Base-by-base conservation (phyloP, 2,888 invertebrate genomes). In the Criorhina ranunculi region DNA sequence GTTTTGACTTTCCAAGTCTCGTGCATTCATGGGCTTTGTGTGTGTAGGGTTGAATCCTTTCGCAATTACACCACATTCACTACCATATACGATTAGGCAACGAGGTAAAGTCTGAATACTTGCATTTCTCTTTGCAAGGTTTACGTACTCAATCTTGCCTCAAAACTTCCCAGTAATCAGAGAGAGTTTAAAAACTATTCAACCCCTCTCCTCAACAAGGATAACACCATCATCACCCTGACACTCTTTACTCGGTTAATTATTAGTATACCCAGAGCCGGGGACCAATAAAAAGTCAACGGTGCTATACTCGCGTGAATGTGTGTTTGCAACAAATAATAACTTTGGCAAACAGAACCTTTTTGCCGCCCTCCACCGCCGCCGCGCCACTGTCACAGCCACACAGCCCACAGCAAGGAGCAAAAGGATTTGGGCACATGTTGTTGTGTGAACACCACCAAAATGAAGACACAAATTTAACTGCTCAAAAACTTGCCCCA, bases 381-480 rank as follows among this genome's bases (percentile, higher is more conserved):
- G 7, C 12, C 29, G 11, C 2, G 40, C 9, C 17, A 15, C n/a
- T n/a, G n/a, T n/a, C n/a, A n/a, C n/a, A n/a, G n/a, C n/a, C n/a
- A n/a, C n/a, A n/a, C n/a, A 24, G 24, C 24, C 24, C 19, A n/a
- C 19, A 19, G n/a, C 11, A 17, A 35, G 59, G 9, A n/a, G 46
- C 40, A 66, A 24, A 24, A 33, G 12, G 51, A 31, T 46, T 44
- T n/a, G 53, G 17, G 51, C 64, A 57, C 57, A 76, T 69, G 72
- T 53, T 66, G 59, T 59, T 62, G 69, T 62, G 69, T 69, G 53
- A 29, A 53, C 44, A 64, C 73, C 57, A 70, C 73, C 59, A 76
- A 85, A n/a, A 85, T 85, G 55, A 66, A 85, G 85, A 80, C 85
- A 80, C 85, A 85, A 85, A 72, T 72, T 79, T 72, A 59, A 77